Conservation (phyloP, 2,113 vertebrate species). For the Erythrocercus mccallii region DNA sequence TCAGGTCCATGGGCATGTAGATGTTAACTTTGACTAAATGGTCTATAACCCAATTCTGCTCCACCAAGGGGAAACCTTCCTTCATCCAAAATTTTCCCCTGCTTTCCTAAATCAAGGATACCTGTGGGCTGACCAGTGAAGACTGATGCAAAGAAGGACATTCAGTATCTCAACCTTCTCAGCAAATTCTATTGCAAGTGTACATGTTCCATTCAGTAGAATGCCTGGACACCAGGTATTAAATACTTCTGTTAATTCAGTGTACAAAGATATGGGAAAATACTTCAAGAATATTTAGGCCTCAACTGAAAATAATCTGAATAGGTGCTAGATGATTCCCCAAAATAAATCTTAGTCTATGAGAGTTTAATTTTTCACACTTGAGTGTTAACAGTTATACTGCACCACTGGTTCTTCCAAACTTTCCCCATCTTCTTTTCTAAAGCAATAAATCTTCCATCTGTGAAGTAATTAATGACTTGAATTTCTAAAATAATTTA, state of each 20-base stretch:
- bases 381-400: background rate
- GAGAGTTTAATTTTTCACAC: background rate
- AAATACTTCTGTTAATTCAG: background rate
- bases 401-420: background rate
- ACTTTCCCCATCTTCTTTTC: background rate
- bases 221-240: accelerated
- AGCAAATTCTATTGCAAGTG: background rate
- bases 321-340: background rate
- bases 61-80: background rate
- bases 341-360: background rate
- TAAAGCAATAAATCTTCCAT: background rate
- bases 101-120: background rate
- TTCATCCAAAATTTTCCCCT: background rate
- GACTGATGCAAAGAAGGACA: background rate
- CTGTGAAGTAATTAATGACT: background rate
- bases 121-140: background rate
- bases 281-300: background rate
- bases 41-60: background rate
- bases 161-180: background rate
- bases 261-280: background rate
- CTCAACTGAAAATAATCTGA: background rate
- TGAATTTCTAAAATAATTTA: background rate
- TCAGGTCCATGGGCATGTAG: background rate
- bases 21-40: background rate
- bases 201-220: accelerated